These are phyloP conservation scores for Calephelis virginiensis DNA, from an alignment of 1,140 invertebrate genomes.

Conservation along the genomic window DNA sequence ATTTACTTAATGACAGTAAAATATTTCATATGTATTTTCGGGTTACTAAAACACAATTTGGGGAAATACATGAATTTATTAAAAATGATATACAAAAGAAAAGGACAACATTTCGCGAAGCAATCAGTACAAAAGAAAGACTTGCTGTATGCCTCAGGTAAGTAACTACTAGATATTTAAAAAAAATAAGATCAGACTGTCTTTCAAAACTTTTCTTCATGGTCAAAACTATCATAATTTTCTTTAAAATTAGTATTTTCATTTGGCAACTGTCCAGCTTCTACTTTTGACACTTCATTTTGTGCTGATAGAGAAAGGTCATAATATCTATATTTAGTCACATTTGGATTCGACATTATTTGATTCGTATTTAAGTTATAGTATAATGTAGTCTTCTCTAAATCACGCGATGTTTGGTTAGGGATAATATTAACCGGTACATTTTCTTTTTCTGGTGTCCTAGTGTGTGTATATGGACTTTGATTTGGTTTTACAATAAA, in stretches of 20 bases:
- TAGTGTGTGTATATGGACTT: constrained; percentile 20
- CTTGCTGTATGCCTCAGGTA: constrained; percentile 35
- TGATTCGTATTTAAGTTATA: constrained; percentile 22
- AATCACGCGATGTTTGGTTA: constrained; percentile 20
- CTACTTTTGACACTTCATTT: background rate
- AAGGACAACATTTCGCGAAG: constrained; percentile 31
- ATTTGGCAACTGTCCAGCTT: no score
- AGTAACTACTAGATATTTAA: constrained; percentile 23
- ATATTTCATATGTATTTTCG: constrained; percentile 33
- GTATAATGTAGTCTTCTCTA: background rate
- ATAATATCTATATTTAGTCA: constrained; percentile 18
- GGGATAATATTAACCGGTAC: constrained; percentile 12
- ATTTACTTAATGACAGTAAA: constrained; percentile 19
- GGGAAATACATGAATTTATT: constrained; percentile 32
- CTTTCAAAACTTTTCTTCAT: background rate
- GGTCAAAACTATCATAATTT: constrained; percentile 16
- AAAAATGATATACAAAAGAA: constrained; percentile 31
- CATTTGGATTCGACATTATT: constrained; percentile 18
- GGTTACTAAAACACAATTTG: constrained; percentile 28
- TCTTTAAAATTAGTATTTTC: constrained; percentile 17
- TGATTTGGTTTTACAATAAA: constrained; percentile 22
- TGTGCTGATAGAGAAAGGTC: constrained; percentile 9
- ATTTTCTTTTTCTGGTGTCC: constrained; percentile 20
- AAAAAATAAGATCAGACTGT: no score
- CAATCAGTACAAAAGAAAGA: constrained; percentile 37